Conservation (phyloP, 2,888 invertebrate species). For the Sceliomorpha sp. region DNA sequence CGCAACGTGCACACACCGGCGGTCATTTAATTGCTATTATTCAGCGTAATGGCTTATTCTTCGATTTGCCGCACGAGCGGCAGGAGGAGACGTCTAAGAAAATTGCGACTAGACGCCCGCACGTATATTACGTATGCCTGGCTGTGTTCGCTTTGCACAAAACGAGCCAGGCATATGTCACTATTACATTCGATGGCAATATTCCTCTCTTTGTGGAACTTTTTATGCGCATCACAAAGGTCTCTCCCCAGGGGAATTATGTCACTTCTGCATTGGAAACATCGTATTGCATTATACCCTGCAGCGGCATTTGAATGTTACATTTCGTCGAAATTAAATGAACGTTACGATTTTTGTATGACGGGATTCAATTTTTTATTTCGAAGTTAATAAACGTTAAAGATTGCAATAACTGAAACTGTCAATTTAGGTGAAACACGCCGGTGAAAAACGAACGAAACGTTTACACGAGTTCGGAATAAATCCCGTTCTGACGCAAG, state of each 20-base stretch:
- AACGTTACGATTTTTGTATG: neutral
- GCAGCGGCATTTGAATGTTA: slow-evolving; percentile 34
- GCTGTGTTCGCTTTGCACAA: slow-evolving; percentile 96
- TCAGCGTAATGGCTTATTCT: too few relatives aligned
- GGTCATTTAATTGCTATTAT: too few relatives aligned
- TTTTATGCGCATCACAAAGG: slow-evolving; percentile 93
- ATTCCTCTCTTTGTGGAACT: slow-evolving; percentile 91
- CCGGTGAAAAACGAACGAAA: too few relatives aligned
- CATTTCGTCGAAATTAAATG: slow-evolving; percentile 2
- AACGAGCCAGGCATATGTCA: slow-evolving; percentile 96
- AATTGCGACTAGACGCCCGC: slow-evolving; percentile 19
- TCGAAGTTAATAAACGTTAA: too few relatives aligned
- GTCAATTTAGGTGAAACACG: too few relatives aligned
- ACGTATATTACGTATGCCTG: slow-evolving; percentile 92
- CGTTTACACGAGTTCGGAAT: too few relatives aligned
- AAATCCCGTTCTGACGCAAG: too few relatives aligned
- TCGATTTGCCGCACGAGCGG: too few relatives aligned
- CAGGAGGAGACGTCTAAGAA: neutral
- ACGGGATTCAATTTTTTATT: too few relatives aligned
- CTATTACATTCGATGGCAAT: slow-evolving; percentile 96
- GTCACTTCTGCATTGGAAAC: slow-evolving; percentile 95
- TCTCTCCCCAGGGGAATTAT: slow-evolving; percentile 90
- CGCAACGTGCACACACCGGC: too few relatives aligned
- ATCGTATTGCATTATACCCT: slow-evolving; percentile 85
- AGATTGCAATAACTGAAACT: neutral